Evolutionary conservation across 2,888 invertebrate genomes (phyloP).

Genomic region (Hyposoter didymator): DNA sequence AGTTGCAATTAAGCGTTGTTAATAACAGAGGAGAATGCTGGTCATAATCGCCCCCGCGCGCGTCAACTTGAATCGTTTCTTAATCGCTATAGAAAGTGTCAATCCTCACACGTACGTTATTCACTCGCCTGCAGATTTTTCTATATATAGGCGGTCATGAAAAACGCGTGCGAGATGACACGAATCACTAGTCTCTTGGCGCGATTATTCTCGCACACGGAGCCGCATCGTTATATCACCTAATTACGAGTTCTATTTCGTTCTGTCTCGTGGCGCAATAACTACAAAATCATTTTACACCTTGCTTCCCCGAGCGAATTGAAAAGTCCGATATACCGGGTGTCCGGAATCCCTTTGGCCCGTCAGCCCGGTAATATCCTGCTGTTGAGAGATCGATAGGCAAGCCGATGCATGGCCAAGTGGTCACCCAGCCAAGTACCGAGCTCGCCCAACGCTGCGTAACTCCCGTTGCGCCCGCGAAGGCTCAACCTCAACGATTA

Average conservation of each 20-base stretch:
- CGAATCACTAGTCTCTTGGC: background rate
- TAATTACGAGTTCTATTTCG: conserved; percentile 20
- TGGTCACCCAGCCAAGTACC: too few species aligned
- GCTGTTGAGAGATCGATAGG: too few species aligned
- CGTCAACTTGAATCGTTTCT: conserved; percentile 22
- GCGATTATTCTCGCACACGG: conserved; percentile 20
- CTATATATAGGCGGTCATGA: conserved; percentile 48
- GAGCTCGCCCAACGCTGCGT: too few species aligned
- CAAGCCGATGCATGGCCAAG: too few species aligned
- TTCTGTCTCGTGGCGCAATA: background rate
- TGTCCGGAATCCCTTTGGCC: background rate
- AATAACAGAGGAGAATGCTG: conserved; percentile 5
- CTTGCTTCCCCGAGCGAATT: background rate
- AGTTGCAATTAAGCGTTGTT: conserved; percentile 24
- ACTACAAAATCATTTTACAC: conserved; percentile 29
- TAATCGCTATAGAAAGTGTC: conserved; percentile 41
- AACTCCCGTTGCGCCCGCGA: too few species aligned
- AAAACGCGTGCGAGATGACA: conserved; percentile 1
- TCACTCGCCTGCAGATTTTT: conserved; percentile 8
- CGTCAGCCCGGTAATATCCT: too few species aligned
- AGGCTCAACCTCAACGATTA: too few species aligned
- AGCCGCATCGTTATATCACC: conserved; percentile 40
- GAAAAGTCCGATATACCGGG: background rate
- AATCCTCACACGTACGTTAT: conserved; percentile 13
- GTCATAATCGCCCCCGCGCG: background rate